Percentiles rank a stretch among this genome's conserved stretches.
Conservation (phyloP, 2,888 invertebrate species). For the Scrobipalpa costella region DNA sequence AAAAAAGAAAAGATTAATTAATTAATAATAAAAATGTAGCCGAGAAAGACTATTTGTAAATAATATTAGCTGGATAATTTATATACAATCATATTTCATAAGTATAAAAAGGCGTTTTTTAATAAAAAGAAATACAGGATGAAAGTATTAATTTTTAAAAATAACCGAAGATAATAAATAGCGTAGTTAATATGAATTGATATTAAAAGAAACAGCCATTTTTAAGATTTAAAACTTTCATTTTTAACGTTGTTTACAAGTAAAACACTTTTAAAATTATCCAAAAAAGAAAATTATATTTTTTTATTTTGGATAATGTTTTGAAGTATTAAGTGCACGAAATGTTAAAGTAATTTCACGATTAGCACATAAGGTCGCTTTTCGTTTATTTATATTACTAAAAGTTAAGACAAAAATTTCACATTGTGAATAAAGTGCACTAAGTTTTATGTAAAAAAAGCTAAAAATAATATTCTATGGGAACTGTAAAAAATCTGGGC, state of each 20-base stretch:
- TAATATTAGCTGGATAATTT: conserved; percentile 67
- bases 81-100: conserved; percentile 63
- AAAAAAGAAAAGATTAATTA: conserved; percentile 42
- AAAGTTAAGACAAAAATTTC: conserved; percentile 50
- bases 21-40: conserved; percentile 57
- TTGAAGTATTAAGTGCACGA: conserved; percentile 56
- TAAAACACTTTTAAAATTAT: conserved; percentile 26
- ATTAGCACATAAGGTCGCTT: conserved; percentile 54
- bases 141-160: conserved; percentile 66
- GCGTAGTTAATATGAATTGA: conserved; percentile 42
- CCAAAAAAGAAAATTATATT: background rate
- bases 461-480: conserved; percentile 58
- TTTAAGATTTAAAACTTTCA: conserved; percentile 36
- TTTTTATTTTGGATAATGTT: background rate
- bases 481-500: conserved; percentile 53
- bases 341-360: conserved; percentile 60
- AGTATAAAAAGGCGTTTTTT: conserved; percentile 61
- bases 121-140: conserved; percentile 54
- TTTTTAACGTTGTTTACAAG: conserved; percentile 32
- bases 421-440: conserved; percentile 76
- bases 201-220: conserved; percentile 46
- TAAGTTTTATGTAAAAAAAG: conserved; percentile 64
- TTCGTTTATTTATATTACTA: conserved; percentile 47
- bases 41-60: conserved; percentile 73
- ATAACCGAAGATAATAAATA: conserved; percentile 74